These are phyloP conservation scores for Leptopilina drosophilae DNA, from an alignment of 2,888 invertebrate genomes.

Conservation along the genomic window DNA sequence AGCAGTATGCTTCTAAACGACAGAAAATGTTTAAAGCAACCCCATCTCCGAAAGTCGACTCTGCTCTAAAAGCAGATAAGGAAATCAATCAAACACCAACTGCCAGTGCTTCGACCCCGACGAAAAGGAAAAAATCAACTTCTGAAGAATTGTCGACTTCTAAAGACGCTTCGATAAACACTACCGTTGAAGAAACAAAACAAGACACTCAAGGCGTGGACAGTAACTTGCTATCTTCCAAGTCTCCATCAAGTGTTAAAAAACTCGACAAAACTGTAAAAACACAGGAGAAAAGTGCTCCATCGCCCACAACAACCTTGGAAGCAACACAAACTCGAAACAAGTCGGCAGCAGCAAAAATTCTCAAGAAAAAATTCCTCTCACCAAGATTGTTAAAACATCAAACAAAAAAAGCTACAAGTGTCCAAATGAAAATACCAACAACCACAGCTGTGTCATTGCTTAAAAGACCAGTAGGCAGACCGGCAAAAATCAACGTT, in stretches of 20 bases:
- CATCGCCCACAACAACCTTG: too few species aligned
- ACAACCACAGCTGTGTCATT: neutral
- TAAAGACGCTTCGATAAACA: neutral
- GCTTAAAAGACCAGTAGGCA: slow-evolving; percentile 39
- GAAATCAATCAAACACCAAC: neutral
- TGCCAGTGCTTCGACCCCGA: neutral
- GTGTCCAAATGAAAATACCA: slow-evolving; percentile 49
- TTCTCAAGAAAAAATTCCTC: neutral
- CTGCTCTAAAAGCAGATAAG: neutral
- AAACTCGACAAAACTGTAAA: too few species aligned
- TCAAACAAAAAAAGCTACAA: slow-evolving; percentile 55
- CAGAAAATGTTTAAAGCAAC: slow-evolving; percentile 68
- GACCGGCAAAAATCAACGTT: slow-evolving; percentile 46
- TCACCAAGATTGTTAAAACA: neutral
- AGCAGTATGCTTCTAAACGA: slow-evolving; percentile 70
- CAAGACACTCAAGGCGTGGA: too few species aligned
- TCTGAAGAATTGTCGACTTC: neutral
- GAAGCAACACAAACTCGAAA: neutral
- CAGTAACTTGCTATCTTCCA: too few species aligned
- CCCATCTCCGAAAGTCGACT: slow-evolving; percentile 14
- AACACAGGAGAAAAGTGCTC: too few species aligned
- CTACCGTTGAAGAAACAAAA: too few species aligned
- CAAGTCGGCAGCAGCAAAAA: neutral
- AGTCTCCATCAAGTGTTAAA: too few species aligned
- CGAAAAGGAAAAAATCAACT: neutral